Conservation (phyloP, 2,113 vertebrate genomes). For the Vanacampus margaritifer region DNA sequence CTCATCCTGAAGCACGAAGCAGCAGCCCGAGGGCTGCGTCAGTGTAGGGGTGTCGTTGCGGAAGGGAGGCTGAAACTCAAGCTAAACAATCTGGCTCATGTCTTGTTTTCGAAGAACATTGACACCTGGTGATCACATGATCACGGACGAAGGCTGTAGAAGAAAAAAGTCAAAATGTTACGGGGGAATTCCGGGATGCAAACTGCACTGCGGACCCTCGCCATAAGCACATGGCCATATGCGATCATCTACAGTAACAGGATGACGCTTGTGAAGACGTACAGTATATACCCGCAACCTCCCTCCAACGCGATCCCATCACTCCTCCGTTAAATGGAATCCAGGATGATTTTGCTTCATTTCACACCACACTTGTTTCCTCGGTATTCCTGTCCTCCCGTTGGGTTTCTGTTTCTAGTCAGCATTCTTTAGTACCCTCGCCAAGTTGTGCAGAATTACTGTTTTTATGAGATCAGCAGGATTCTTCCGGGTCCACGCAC, state of each 20-base stretch:
- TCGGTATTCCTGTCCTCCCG: neutral
- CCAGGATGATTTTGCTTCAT: conserved; percentile 22
- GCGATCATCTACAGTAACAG: conserved; percentile 58
- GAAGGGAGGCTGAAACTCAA: conserved; percentile 13
- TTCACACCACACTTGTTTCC: neutral
- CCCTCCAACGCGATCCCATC: conserved; percentile 23
- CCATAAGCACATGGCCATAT: conserved; percentile 64
- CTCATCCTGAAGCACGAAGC: neutral
- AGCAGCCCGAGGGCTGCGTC: neutral
- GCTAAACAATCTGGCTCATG: conserved; percentile 27
- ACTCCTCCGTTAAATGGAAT: conserved; percentile 40
- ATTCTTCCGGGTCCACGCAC: conserved; percentile 24
- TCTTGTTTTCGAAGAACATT: conserved; percentile 27
- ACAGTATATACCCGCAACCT: conserved; percentile 28
- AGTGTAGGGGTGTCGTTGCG: neutral
- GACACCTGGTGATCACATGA: conserved; percentile 9
- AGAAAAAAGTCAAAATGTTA: conserved; percentile 3
- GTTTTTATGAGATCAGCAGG: conserved; percentile 51
- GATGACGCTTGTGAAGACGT: conserved; percentile 45
- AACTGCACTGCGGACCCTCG: conserved; percentile 30
- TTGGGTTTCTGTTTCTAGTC: conserved; percentile 21
- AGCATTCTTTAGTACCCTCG: conserved; percentile 8
- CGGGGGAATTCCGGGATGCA: conserved; percentile 10
- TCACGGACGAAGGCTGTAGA: neutral
- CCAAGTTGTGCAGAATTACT: conserved; percentile 21